Conservation (phyloP, 2,888 invertebrate species). For the Steinernema hermaphroditum region DNA sequence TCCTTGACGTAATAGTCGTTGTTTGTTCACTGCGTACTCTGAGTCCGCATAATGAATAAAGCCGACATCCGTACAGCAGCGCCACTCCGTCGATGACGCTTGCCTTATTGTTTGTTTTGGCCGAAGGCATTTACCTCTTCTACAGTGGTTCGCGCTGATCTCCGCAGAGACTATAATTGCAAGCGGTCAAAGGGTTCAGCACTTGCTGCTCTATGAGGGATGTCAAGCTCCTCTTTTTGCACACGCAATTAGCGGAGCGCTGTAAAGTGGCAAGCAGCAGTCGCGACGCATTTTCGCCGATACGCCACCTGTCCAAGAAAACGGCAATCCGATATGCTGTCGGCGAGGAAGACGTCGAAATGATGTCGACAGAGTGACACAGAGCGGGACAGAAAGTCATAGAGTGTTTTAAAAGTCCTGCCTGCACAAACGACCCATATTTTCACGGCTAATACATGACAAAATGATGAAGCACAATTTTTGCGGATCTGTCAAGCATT, state of each 20-base stretch:
- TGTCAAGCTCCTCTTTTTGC: not conserved
- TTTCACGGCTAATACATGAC: too few relatives aligned
- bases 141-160: not conserved
- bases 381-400: not conserved
- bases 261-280: constrained; percentile 9
- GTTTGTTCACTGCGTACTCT: constrained; percentile 7
- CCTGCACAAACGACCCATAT: not conserved
- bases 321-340: not conserved
- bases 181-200: not conserved
- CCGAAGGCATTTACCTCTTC: not conserved
- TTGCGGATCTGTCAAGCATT: not conserved
- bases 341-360: too few relatives aligned
- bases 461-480: too few relatives aligned
- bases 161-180: not conserved
- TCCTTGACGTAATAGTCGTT: not conserved
- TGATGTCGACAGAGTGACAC: not conserved
- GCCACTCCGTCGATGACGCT: not conserved
- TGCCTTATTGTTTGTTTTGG: not conserved
- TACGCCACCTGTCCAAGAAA: constrained; percentile 25
- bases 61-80: constrained; percentile 13
- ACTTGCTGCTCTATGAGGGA: constrained; percentile 7
- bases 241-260: constrained; percentile 23
- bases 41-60: constrained; percentile 26
- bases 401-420: not conserved
- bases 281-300: constrained; percentile 4